Conservation (phyloP, 1,140 invertebrate genomes). For the Augochlora pura region DNA sequence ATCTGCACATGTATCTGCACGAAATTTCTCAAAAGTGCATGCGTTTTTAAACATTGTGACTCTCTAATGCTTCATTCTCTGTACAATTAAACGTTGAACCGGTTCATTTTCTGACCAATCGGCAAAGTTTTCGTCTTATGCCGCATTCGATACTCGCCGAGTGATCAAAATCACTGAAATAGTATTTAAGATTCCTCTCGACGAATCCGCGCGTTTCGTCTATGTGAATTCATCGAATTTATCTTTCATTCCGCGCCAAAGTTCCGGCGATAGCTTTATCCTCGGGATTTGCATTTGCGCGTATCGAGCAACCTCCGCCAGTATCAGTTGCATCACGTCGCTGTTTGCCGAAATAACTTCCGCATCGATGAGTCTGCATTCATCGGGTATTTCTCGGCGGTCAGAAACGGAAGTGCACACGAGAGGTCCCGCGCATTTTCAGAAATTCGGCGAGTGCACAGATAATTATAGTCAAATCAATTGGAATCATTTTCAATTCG, state of each 20-base stretch:
- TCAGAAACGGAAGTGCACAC: not conserved
- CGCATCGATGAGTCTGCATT: not conserved
- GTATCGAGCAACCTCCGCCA: no score
- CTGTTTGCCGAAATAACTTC: conserved; percentile 18
- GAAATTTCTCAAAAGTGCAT: no score
- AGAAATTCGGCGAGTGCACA: not conserved
- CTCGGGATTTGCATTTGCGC: not conserved
- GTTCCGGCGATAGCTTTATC: not conserved
- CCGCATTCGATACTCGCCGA: not conserved
- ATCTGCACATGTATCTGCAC: no score
- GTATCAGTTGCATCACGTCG: not conserved
- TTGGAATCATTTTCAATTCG: not conserved
- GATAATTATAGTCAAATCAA: not conserved
- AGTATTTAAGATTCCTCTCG: conserved; percentile 12
- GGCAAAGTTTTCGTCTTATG: no score
- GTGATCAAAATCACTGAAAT: not conserved
- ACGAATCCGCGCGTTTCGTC: not conserved
- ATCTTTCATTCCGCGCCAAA: not conserved
- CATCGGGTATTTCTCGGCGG: not conserved
- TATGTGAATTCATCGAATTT: conserved; percentile 7
- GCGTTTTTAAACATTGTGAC: no score
- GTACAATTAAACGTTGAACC: no score
- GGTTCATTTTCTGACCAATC: no score
- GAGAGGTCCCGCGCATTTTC: not conserved
- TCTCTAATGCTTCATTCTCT: no score